These are phyloP conservation scores for Allygus modestus DNA, from an alignment of 2,888 invertebrate species.

Conservation along the genomic window DNA sequence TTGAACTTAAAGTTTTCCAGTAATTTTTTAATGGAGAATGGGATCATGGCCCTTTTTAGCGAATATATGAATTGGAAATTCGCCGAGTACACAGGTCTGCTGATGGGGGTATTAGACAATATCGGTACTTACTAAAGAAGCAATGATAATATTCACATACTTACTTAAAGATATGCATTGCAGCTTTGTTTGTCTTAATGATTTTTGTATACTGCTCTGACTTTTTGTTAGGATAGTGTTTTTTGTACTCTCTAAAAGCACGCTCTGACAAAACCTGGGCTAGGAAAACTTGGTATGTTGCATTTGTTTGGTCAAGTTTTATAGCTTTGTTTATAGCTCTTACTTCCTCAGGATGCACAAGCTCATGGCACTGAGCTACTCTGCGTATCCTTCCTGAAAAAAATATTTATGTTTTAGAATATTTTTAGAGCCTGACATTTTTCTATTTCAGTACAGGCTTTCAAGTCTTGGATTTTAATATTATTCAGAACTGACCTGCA, in stretches of 20 bases:
- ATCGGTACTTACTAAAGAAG: too few relatives aligned
- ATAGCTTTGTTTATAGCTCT: slow-evolving; percentile 13
- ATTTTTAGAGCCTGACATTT: too few relatives aligned
- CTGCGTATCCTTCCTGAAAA: slow-evolving; percentile 40
- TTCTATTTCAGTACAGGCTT: too few relatives aligned
- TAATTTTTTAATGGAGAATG: neutral
- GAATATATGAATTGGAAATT: neutral
- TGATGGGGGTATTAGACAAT: too few relatives aligned
- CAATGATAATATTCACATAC: too few relatives aligned
- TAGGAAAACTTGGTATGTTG: slow-evolving; percentile 58
- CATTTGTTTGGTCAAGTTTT: neutral
- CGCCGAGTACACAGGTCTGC: too few relatives aligned
- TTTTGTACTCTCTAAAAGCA: neutral
- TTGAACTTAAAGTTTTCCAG: too few relatives aligned
- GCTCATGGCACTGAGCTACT: slow-evolving; percentile 17
- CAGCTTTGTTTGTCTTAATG: slow-evolving; percentile 40
- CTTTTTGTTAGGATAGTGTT: neutral
- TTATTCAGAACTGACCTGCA: too few relatives aligned
- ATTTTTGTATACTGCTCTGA: slow-evolving; percentile 12
- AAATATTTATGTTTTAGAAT: slow-evolving; percentile 35
- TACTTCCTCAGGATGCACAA: neutral
- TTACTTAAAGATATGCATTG: neutral
- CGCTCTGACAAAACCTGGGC: slow-evolving; percentile 53
- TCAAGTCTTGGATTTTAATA: too few relatives aligned
- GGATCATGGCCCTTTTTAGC: neutral